Evolutionary conservation across 2,888 invertebrate species (phyloP).

Genomic region (Odontothrips loti): DNA sequence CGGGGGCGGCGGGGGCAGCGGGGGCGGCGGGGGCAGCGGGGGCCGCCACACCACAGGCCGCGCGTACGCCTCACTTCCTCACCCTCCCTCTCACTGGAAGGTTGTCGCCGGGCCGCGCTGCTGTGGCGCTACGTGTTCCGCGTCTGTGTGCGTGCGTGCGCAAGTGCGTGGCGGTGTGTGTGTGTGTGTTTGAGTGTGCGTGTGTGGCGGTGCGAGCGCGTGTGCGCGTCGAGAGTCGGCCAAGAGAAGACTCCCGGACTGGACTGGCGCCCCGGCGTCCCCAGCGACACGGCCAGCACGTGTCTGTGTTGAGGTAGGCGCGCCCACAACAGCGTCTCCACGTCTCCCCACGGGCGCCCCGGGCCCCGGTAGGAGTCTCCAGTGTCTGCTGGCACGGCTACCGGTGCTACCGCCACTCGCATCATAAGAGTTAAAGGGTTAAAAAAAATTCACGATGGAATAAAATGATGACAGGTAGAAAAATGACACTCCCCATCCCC

Average conservation of each 20-base stretch:
- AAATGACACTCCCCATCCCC: too few relatives aligned
- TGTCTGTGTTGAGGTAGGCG: background rate
- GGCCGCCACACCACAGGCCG: too few relatives aligned
- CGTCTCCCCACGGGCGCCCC: background rate
- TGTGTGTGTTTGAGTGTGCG: background rate
- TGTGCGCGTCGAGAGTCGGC: background rate
- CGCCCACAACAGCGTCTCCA: background rate
- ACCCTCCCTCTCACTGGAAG: background rate
- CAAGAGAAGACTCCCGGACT: background rate
- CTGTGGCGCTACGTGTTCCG: background rate
- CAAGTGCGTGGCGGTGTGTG: background rate
- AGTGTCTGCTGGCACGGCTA: too few relatives aligned
- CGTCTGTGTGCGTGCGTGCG: constrained; percentile 5
- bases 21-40: too few relatives aligned
- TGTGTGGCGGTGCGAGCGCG: background rate
- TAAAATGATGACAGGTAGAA: too few relatives aligned
- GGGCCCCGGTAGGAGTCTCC: too few relatives aligned
- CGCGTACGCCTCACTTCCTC: background rate
- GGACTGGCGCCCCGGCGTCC: background rate
- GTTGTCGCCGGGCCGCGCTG: background rate
- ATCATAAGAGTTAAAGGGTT: too few relatives aligned
- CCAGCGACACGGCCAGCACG: background rate
- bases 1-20: too few relatives aligned
- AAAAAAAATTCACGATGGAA: too few relatives aligned
- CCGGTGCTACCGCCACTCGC: too few relatives aligned